Conservation (phyloP, 1,140 invertebrate genomes). For the Homarus americanus region DNA sequence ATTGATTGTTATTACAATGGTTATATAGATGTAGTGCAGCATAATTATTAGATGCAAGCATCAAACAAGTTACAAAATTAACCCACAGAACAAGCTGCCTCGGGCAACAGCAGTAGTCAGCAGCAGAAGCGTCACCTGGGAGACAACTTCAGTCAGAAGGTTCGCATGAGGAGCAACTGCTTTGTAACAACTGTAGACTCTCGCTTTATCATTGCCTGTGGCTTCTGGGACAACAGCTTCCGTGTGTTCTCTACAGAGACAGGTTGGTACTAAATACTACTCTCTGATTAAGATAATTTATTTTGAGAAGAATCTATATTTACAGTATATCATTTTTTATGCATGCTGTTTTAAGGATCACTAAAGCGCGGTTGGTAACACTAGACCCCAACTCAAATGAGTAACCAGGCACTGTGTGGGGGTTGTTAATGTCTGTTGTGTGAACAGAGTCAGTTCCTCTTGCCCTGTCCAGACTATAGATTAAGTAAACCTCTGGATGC, state of each 20-base stretch:
- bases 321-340: too few species aligned
- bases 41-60: too few species aligned
- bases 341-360: too few species aligned
- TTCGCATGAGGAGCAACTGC: constrained; percentile 94
- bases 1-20: not conserved
- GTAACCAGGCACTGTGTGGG: too few species aligned
- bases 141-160: constrained; percentile 97
- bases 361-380: too few species aligned
- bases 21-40: too few species aligned
- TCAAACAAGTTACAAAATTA: not conserved
- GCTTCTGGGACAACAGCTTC: constrained; percentile 99
- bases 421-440: too few species aligned
- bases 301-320: not conserved
- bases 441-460: too few species aligned
- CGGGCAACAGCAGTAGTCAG: constrained; percentile 73
- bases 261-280: constrained; percentile 80
- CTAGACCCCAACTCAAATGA: too few species aligned
- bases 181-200: constrained; percentile 97
- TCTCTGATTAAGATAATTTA: not conserved
- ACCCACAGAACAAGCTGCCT: constrained; percentile 76
- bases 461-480: too few species aligned
- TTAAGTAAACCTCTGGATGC: too few species aligned
- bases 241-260: constrained; percentile 98
- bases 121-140: constrained; percentile 90
- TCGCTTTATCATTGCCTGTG: constrained; percentile 95